phyloP scores from a whole-genome alignment of 2,888 invertebrate genomes.

The Agonopterix subpropinquella region DNA sequence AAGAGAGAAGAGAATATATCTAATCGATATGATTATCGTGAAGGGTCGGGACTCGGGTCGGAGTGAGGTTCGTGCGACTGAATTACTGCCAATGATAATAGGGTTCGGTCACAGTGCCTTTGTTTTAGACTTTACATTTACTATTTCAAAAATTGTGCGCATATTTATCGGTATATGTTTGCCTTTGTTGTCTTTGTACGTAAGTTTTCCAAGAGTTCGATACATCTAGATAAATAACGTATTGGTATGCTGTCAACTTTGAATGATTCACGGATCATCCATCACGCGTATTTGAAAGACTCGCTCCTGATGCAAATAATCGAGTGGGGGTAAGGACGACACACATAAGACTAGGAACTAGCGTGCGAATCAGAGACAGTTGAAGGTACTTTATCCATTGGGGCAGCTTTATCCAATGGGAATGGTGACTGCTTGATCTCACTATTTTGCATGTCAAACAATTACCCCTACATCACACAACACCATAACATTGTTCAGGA shows the following conservation, averaged over 20 bases:
- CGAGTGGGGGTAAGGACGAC: not conserved
- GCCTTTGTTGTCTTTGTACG: too few relatives aligned
- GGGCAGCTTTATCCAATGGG: too few relatives aligned
- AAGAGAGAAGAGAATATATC: constrained; percentile 40
- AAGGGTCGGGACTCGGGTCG: constrained; percentile 3
- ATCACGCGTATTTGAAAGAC: too few relatives aligned
- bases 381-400: constrained; percentile 28
- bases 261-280: too few relatives aligned
- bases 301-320: constrained; percentile 18
- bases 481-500: constrained; percentile 43
- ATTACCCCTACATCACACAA: constrained; percentile 45
- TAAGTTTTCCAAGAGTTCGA: too few relatives aligned
- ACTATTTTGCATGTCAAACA: constrained; percentile 64
- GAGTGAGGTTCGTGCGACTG: constrained; percentile 22
- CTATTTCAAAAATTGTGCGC: too few relatives aligned
- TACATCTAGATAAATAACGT: too few relatives aligned
- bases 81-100: constrained; percentile 42
- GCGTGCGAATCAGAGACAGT: constrained; percentile 31
- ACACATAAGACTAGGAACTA: not conserved
- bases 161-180: too few relatives aligned
- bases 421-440: constrained; percentile 52
- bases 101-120: constrained; percentile 6
- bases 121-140: not conserved
- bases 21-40: constrained; percentile 54
- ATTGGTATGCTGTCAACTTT: too few relatives aligned